A percentile compares a stretch with the other conserved stretches of the same genome.
These are phyloP conservation scores for Blennius ocellaris DNA, from an alignment of 2,113 vertebrate genomes.

Conservation along the genomic window DNA sequence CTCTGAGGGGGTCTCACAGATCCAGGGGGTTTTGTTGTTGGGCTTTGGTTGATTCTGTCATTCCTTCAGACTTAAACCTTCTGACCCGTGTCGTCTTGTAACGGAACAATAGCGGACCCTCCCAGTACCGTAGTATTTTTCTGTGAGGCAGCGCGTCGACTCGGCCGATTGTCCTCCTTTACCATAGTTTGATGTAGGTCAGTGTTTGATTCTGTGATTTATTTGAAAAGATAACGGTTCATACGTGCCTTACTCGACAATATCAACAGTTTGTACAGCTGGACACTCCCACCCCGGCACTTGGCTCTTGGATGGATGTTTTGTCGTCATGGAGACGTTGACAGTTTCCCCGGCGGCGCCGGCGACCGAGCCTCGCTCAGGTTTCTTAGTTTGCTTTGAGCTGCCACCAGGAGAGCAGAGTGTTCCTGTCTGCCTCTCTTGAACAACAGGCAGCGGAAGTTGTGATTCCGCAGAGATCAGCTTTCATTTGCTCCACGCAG, in stretches of 20 bases:
- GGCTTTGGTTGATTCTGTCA: constrained; percentile 64
- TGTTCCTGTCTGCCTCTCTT: constrained; percentile 9
- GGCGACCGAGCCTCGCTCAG: neutral
- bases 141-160: constrained; percentile 80
- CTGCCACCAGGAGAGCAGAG: constrained; percentile 5
- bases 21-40: constrained; percentile 31
- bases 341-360: constrained; percentile 26
- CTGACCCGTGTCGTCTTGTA: constrained; percentile 44
- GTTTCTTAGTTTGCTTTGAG: constrained; percentile 17
- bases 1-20: constrained; percentile 15
- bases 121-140: constrained; percentile 57
- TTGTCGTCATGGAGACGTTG: constrained; percentile 16
- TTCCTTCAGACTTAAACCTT: constrained; percentile 71
- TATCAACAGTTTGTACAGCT: constrained; percentile 85
- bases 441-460: constrained; percentile 17
- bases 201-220: constrained; percentile 74
- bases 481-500: constrained; percentile 1
- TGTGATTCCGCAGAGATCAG: constrained; percentile 29
- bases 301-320: constrained; percentile 60
- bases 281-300: constrained; percentile 73
- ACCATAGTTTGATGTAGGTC: constrained; percentile 71
- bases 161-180: constrained; percentile 77
- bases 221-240: constrained; percentile 79
- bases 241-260: constrained; percentile 92
- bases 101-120: constrained; percentile 61